phyloP scores from a whole-genome alignment of 2,797 vertebrate species.

The Bovichtus diacanthus region DNA sequence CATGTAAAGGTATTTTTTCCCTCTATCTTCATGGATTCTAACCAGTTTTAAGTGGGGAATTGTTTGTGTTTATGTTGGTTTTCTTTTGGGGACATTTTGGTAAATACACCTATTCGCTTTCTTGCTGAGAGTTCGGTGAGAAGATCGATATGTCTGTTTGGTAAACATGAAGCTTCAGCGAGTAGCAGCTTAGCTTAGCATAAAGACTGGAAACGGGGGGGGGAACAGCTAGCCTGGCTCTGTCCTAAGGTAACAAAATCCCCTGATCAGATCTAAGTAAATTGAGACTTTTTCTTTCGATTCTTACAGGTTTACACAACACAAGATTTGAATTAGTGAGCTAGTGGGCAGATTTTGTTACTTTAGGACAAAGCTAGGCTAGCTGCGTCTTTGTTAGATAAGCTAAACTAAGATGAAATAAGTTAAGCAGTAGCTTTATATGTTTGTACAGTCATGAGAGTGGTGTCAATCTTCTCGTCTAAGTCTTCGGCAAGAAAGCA shows the following conservation, averaged over 20 bases:
- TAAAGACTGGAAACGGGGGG: neutral
- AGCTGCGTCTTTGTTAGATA: neutral
- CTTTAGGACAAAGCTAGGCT: neutral
- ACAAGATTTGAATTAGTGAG: neutral
- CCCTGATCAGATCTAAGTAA: neutral
- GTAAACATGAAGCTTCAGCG: neutral
- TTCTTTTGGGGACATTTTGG: neutral
- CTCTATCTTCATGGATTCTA: neutral
- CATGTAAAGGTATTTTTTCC: neutral
- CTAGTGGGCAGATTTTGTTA: neutral
- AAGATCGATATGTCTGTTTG: neutral
- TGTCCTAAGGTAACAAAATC: neutral
- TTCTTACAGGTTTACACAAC: neutral
- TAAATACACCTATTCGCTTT: neutral
- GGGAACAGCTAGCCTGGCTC: neutral
- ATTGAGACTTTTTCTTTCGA: neutral
- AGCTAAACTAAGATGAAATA: neutral
- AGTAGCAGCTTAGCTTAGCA: neutral
- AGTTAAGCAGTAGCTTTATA: neutral
- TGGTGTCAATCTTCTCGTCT: neutral
- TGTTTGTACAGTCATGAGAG: neutral
- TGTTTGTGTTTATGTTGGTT: neutral
- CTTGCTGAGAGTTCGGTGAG: neutral
- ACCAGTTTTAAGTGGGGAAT: neutral
- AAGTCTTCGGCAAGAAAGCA: neutral